Evolutionary conservation across 2,888 invertebrate genomes (phyloP), one percentile per base, ranked within the genome.

Genomic region (Rotaria socialis): DNA sequence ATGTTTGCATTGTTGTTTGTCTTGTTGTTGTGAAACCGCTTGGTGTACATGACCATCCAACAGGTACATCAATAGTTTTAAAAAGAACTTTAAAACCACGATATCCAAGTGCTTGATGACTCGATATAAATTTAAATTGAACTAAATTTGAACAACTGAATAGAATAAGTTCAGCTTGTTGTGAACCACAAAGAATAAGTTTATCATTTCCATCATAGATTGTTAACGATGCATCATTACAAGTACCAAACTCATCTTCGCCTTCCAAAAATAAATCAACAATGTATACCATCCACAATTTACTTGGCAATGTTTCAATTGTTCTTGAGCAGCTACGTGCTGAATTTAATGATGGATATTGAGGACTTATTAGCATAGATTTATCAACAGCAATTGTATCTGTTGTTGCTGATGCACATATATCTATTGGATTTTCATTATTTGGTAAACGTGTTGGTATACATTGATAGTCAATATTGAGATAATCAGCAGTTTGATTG

Each of bases 401-500:
- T n/a, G 75, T 80, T 43, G n/a, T 19, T 47, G 22, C 24, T 43
- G 75, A 47, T 47, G 75, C 16, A 80, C 75, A 80, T 19, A 80
- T 80, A 47, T 80, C 75, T 47, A 80, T 43, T 47, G 75, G 11
- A 24, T 22, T 47, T 80, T 80, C 75, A 80, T 47, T 6, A 80
- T 80, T 80, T 24, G 41, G 41, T 47, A 80, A 47, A 16, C n/a
- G 43, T 24, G 85, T 85, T 85, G 85, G 86, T 50, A 86, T 85
- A 84, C 27, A 85, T 80, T 85, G 41, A 41, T 86, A 86, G 14
- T 55, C 52, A 75, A 85, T 85, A 27, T 60, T 80, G 27, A 86
- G 52, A 56, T 85, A 86, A 84, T 86, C 85, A 52, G 80, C 86
- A 43, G 27, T 60, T 60, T 80, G 56, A 84, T 75, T 55, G 35